phyloP scores from a whole-genome alignment of 2,888 invertebrate species.

The Pollenia amentaria region DNA sequence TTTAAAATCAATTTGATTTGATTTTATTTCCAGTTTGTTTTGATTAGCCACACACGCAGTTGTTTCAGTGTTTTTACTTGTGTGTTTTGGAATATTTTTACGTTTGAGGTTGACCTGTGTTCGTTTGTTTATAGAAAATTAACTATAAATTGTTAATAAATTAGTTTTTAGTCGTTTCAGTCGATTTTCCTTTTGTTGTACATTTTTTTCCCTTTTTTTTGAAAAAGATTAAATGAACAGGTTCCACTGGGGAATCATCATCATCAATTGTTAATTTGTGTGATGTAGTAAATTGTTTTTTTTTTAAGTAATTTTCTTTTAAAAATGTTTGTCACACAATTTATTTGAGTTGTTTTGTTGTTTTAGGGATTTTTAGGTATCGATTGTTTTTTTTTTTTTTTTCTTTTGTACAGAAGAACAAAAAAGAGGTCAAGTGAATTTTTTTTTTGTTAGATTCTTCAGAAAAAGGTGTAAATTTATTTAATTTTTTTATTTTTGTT shows the following conservation, averaged over 20 bases:
- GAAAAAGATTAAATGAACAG: slow-evolving; percentile 53
- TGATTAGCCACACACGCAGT: slow-evolving; percentile 74
- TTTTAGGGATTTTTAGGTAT: slow-evolving; percentile 23
- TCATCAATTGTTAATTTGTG: slow-evolving; percentile 55
- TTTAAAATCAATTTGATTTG: slow-evolving; percentile 60
- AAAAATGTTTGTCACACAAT: slow-evolving; percentile 69
- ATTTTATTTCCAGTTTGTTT: slow-evolving; percentile 41
- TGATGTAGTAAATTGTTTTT: slow-evolving; percentile 34
- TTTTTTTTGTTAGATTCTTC: slow-evolving; percentile 24
- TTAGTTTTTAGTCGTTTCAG: slow-evolving; percentile 63
- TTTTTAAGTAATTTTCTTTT: slow-evolving; percentile 56
- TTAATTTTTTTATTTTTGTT: slow-evolving; percentile 21
- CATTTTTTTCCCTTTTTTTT: neutral
- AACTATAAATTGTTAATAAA: slow-evolving; percentile 74
- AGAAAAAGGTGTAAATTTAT: slow-evolving; percentile 54
- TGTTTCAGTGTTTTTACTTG: neutral
- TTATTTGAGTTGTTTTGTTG: slow-evolving; percentile 39
- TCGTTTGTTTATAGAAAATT: slow-evolving; percentile 71
- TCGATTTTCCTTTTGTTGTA: slow-evolving; percentile 1
- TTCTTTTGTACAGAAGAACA: neutral
- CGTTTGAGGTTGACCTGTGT: slow-evolving; percentile 63
- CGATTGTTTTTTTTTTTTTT: neutral
- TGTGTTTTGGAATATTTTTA: neutral
- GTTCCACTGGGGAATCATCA: slow-evolving; percentile 67
- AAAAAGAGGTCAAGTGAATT: slow-evolving; percentile 51